Evolutionary conservation across 2,797 vertebrate genomes (phyloP).

Genomic region (Myotis planiceps): DNA sequence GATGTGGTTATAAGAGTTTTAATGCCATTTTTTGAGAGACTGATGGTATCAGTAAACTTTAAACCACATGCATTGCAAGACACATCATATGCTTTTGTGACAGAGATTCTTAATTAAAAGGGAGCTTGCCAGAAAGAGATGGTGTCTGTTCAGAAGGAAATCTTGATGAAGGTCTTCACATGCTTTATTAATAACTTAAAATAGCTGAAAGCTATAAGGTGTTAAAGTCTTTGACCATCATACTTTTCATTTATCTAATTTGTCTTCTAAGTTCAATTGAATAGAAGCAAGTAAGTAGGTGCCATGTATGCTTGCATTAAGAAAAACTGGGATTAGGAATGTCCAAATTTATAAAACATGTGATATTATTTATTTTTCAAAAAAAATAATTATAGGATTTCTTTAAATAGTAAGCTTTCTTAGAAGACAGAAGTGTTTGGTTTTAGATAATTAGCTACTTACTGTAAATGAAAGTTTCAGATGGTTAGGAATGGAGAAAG

Average conservation of each 20-base stretch:
- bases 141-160: slow-evolving; percentile 13
- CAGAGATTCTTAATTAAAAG: slow-evolving; percentile 73
- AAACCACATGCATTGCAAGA: neutral
- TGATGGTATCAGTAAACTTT: slow-evolving; percentile 58
- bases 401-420: slow-evolving; percentile 31
- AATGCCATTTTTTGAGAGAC: slow-evolving; percentile 50
- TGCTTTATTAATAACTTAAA: neutral
- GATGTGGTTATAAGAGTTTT: neutral
- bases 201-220: neutral
- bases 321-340: neutral
- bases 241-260: neutral
- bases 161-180: neutral
- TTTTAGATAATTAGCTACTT: slow-evolving; percentile 46
- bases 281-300: neutral
- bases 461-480: neutral
- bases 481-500: neutral
- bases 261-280: neutral
- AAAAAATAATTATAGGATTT: neutral
- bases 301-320: neutral
- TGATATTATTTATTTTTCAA: neutral
- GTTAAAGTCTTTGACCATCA: neutral
- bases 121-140: slow-evolving; percentile 56
- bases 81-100: slow-evolving; percentile 62
- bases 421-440: neutral
- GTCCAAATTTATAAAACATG: neutral